Evolutionary conservation across 2,797 vertebrate genomes (phyloP), one percentile per base, ranked within the genome.

Genomic region (Stomatorhinus walkeri): DNA sequence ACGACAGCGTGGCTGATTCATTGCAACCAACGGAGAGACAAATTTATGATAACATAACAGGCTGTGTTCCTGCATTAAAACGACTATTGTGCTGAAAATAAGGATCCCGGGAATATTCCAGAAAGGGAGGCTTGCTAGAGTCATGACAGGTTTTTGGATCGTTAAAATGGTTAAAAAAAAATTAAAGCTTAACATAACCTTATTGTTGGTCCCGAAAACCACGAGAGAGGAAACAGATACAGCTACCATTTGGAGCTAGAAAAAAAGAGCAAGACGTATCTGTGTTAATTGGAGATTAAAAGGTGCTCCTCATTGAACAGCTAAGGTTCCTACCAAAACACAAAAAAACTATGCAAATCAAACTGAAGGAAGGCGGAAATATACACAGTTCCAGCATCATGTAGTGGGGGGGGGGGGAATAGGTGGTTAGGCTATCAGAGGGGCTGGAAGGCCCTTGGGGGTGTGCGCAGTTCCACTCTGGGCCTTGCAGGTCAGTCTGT

Each of bases 171-270:
- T 93, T 91, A 92, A 89, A 84, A 90, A 32, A 89, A 92, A 89
- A 87, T 59, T 68, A 83, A 93, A 92, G 89, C 90, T 94, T 92
- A 91, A 93, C 89, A 93, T 6, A 94, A 90, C 88, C 92, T 90
- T 92, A 91, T 91, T 91, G 90, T 94, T 95, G 94, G 95, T 95
- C 95, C 96, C 94, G 90, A 90, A 81, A 91, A 92, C 89, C 76
- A 91, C 89, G 93, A 93, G 93, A 92, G 90, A 92, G 90, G 94
- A 81, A 91, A 92, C 54, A 92, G 91, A 91, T 90, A 93, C 51
- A 86, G 92, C 91, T 90, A 90, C 91, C 89, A 91, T 43, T 54
- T 93, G 88, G 93, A 91, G 90, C 89, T 92, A 90, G 90, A 87
- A 87, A 92, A 43, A 52, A 91, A 93, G 90, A 90, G 92, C 48